A percentile compares a stretch with the other conserved stretches of the same genome.
These are phyloP conservation scores for Gephyroberyx darwinii DNA, from an alignment of 2,797 vertebrate species.

Conservation along the genomic window DNA sequence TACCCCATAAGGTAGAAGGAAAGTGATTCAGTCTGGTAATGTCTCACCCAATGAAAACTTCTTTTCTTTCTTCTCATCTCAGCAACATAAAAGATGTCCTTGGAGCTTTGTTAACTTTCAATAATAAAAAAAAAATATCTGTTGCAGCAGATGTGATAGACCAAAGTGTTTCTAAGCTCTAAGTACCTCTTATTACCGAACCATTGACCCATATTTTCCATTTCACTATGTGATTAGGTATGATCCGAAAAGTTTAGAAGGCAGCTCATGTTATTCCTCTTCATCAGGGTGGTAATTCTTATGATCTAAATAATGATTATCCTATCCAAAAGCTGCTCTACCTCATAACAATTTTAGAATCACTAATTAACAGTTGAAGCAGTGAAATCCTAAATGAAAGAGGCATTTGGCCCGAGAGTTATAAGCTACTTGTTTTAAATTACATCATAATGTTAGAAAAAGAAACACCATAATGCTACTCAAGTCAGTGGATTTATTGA, in stretches of 20 bases:
- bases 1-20: slow-evolving; percentile 25
- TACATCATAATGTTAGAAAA: too few relatives aligned
- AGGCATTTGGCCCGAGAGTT: not conserved
- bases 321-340: slow-evolving; percentile 28
- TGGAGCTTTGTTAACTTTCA: slow-evolving; percentile 61
- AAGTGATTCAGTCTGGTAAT: slow-evolving; percentile 45
- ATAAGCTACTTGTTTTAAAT: not conserved
- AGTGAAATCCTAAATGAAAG: slow-evolving; percentile 3
- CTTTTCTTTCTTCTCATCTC: slow-evolving; percentile 46
- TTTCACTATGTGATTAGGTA: slow-evolving; percentile 34
- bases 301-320: slow-evolving; percentile 42
- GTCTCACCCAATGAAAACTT: slow-evolving; percentile 47
- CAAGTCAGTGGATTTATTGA: too few relatives aligned
- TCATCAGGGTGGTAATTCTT: slow-evolving; percentile 11
- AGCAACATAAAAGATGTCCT: slow-evolving; percentile 52
- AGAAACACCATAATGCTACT: too few relatives aligned
- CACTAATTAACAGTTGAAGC: slow-evolving; percentile 19
- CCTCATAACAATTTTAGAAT: slow-evolving; percentile 21
- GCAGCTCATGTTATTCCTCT: not conserved
- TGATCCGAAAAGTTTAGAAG: slow-evolving; percentile 36
- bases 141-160: slow-evolving; percentile 29
- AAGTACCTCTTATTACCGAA: slow-evolving; percentile 40
- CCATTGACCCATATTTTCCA: slow-evolving; percentile 40
- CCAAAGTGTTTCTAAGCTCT: slow-evolving; percentile 34
- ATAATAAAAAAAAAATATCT: slow-evolving; percentile 17